Conservation (phyloP, 1,140 invertebrate genomes). For the Callitettix versicolor region DNA sequence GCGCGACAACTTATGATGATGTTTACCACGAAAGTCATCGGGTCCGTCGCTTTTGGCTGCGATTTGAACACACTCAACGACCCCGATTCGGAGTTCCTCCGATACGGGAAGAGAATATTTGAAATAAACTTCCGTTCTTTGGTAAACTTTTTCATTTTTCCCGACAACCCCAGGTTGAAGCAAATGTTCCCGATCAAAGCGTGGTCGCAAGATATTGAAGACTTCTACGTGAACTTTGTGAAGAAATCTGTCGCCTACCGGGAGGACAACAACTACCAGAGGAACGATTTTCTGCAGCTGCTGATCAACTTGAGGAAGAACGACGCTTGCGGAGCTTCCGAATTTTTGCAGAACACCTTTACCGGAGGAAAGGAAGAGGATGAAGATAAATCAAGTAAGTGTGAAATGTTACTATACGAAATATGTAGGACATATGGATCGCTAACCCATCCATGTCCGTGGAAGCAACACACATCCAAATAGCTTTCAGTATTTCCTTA, state of each 20-base stretch:
- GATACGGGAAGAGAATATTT: slow-evolving; percentile 34
- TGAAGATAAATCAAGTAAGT: no score
- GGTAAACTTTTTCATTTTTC: slow-evolving; percentile 6
- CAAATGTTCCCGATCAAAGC: slow-evolving; percentile 13
- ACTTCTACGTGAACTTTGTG: slow-evolving; percentile 39
- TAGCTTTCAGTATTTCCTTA: no score
- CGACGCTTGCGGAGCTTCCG: background rate
- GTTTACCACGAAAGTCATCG: slow-evolving; percentile 45
- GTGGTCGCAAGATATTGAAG: slow-evolving; percentile 22
- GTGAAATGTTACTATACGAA: no score
- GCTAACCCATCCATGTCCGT: no score
- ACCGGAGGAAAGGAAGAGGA: no score
- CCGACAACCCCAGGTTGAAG: slow-evolving; percentile 15
- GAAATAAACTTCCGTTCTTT: slow-evolving; percentile 28
- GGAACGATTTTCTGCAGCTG: slow-evolving; percentile 34
- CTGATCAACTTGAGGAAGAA: slow-evolving; percentile 23
- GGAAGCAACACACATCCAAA: no score
- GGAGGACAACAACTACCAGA: slow-evolving; percentile 31
- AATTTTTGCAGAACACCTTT: no score
- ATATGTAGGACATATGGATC: no score
- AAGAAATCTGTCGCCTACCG: slow-evolving; percentile 34
- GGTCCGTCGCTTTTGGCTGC: slow-evolving; percentile 44
- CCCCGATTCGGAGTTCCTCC: slow-evolving; percentile 37
- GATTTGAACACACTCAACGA: slow-evolving; percentile 39
- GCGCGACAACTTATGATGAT: slow-evolving; percentile 35